Conservation (phyloP, 2,113 vertebrate species). For the Nicator chloris region DNA sequence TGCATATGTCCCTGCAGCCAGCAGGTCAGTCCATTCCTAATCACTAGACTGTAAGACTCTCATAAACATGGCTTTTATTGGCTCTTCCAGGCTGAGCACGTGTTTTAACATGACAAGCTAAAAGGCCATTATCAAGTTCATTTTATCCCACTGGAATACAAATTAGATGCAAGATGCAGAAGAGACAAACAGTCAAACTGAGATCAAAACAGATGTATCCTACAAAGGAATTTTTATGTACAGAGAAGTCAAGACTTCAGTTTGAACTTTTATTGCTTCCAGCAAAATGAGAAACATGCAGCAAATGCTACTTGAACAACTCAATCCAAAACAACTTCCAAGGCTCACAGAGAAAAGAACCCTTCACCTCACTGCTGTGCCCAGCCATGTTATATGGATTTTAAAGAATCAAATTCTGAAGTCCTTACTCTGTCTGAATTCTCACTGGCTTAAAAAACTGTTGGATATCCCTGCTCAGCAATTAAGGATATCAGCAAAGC, state of each 20-base stretch:
- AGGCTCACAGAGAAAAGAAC: neutral
- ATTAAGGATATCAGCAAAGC: neutral
- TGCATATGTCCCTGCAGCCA: neutral
- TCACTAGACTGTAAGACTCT: neutral
- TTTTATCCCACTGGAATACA: slow-evolving; percentile 30
- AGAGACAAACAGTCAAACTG: slow-evolving; percentile 5
- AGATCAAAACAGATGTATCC: neutral
- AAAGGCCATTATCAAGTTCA: slow-evolving; percentile 44
- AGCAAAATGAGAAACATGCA: neutral
- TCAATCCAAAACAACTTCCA: neutral
- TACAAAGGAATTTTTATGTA: neutral
- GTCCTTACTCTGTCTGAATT: neutral
- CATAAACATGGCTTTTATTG: neutral
- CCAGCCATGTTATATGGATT: neutral
- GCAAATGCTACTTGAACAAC: neutral
- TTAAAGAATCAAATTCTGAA: neutral
- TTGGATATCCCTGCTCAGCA: neutral
- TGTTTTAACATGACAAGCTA: slow-evolving; percentile 42
- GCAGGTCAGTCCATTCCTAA: neutral
- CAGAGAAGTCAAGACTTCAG: neutral
- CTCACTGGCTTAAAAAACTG: neutral
- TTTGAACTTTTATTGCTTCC: neutral
- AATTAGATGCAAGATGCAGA: neutral
- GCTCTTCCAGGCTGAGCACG: neutral
- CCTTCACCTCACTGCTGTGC: neutral